Conservation (phyloP, 2,888 invertebrate genomes). For the Dynastes tityus region DNA sequence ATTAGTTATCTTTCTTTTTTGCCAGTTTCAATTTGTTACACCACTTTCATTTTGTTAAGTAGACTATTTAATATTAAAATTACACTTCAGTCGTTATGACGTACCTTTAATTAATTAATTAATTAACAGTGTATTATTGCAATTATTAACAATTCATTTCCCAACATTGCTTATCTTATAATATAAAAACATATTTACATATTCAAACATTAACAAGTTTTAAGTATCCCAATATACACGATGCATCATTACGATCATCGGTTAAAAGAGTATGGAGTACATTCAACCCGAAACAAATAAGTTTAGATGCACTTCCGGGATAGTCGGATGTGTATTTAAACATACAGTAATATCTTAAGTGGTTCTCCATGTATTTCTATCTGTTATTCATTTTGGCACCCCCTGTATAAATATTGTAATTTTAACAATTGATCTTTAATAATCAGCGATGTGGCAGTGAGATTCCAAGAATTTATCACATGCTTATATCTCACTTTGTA, state of each 20-base stretch:
- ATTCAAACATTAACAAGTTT: slow-evolving; percentile 23
- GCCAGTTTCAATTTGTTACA: neutral
- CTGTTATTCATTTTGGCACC: too few relatives aligned
- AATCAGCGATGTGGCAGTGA: slow-evolving; percentile 34
- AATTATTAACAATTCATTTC: slow-evolving; percentile 31
- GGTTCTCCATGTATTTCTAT: too few relatives aligned
- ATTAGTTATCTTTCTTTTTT: slow-evolving; percentile 10
- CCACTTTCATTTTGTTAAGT: neutral
- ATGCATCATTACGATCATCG: too few relatives aligned
- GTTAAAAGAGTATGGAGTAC: too few relatives aligned
- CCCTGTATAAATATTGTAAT: neutral
- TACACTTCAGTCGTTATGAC: slow-evolving; percentile 28
- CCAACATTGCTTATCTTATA: neutral
- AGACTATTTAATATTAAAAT: slow-evolving; percentile 1
- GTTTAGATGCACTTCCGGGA: too few relatives aligned
- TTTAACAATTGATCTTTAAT: neutral
- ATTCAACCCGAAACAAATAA: too few relatives aligned
- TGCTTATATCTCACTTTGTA: slow-evolving; percentile 37
- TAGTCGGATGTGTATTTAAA: too few relatives aligned
- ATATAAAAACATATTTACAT: slow-evolving; percentile 36
- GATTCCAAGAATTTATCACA: slow-evolving; percentile 45
- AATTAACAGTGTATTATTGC: slow-evolving; percentile 28
- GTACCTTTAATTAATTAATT: slow-evolving; percentile 13
- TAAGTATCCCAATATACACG: slow-evolving; percentile 8
- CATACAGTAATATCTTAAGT: too few relatives aligned